Evolutionary conservation across 2,888 invertebrate species (phyloP).

Genomic region (Ypsolopha sequella): DNA sequence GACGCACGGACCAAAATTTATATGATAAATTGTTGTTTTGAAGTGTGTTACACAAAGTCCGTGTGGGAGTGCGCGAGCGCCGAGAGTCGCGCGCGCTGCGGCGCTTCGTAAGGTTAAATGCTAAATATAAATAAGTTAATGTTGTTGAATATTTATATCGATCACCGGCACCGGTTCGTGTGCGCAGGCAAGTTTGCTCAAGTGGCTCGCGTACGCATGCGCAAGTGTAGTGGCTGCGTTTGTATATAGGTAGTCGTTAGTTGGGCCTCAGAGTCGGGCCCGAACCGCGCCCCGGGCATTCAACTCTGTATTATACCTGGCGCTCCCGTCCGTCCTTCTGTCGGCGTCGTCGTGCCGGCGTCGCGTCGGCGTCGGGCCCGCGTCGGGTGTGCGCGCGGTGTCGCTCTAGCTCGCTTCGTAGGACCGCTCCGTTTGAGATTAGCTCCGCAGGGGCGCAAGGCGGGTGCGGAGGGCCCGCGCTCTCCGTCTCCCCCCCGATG

Average conservation of each 20-base stretch:
- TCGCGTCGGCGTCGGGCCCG: constrained; percentile 3
- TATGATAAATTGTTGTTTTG: constrained; percentile 30
- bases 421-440: constrained; percentile 16
- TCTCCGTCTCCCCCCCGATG: constrained; percentile 7
- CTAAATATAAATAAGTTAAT: constrained; percentile 20
- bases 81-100: constrained; percentile 31
- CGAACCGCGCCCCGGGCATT: not conserved
- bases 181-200: constrained; percentile 45
- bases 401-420: constrained; percentile 7
- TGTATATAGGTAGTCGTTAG: constrained; percentile 56
- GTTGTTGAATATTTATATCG: constrained; percentile 36
- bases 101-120: constrained; percentile 7
- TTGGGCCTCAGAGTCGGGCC: constrained; percentile 24
- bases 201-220: constrained; percentile 52
- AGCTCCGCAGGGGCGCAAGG: constrained; percentile 4
- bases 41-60: constrained; percentile 21
- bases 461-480: constrained; percentile 3
- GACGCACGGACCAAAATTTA: constrained; percentile 49
- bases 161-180: constrained; percentile 19
- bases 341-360: not conserved
- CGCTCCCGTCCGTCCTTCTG: not conserved
- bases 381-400: constrained; percentile 1
- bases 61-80: constrained; percentile 6
- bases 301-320: too few relatives aligned
- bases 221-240: constrained; percentile 52